Conservation (phyloP, 2,888 invertebrate genomes). For the Meloe dianella region DNA sequence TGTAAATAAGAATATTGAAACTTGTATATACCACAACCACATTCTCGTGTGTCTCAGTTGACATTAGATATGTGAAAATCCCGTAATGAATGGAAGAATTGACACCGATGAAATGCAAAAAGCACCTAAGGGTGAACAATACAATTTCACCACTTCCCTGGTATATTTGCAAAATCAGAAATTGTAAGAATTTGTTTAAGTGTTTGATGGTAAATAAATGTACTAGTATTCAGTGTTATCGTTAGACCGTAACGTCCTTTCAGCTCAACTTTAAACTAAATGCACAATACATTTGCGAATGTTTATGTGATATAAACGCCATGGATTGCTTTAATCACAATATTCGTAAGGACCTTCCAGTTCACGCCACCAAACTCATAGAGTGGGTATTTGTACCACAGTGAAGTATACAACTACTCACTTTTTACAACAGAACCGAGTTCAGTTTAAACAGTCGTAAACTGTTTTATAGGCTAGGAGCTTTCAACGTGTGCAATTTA, state of each 20-base stretch:
- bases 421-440: slow-evolving; percentile 36
- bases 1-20: too few relatives aligned
- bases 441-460: slow-evolving; percentile 56
- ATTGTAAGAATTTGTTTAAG: neutral
- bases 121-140: neutral
- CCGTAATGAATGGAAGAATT: neutral
- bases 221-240: neutral
- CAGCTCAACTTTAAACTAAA: neutral
- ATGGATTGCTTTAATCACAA: slow-evolving; percentile 25
- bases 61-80: too few relatives aligned
- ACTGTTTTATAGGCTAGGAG: slow-evolving; percentile 56
- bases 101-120: neutral
- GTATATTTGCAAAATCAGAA: neutral
- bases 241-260: neutral
- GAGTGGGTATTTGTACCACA: slow-evolving; percentile 9
- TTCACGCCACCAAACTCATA: slow-evolving; percentile 12
- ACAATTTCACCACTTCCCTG: neutral
- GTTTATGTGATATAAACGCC: neutral
- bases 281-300: slow-evolving; percentile 1
- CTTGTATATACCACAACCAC: too few relatives aligned
- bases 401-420: slow-evolving; percentile 19
- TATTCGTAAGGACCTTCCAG: slow-evolving; percentile 28
- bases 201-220: neutral
- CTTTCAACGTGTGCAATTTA: slow-evolving; percentile 56
- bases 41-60: too few relatives aligned